Percentiles rank a stretch among this genome's conserved stretches.
These are phyloP conservation scores for Rhogogaster chlorosoma DNA, from an alignment of 2,888 invertebrate species.

Conservation along the genomic window DNA sequence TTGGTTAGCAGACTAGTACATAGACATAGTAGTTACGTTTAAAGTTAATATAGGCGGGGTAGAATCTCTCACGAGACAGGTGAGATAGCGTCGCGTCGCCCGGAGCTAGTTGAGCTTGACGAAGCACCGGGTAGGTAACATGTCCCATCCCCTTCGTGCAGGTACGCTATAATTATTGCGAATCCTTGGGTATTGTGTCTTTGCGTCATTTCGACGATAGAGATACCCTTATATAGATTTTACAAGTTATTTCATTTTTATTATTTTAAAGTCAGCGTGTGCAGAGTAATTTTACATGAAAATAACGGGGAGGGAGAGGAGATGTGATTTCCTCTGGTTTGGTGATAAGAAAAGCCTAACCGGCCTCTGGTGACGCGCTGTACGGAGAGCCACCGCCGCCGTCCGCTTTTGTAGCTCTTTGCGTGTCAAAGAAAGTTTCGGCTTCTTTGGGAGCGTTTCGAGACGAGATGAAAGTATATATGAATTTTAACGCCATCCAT, in stretches of 20 bases:
- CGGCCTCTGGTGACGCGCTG: slow-evolving; percentile 52
- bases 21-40: slow-evolving; percentile 45
- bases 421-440: slow-evolving; percentile 47
- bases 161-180: not conserved
- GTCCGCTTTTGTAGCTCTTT: slow-evolving; percentile 50
- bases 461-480: slow-evolving; percentile 52
- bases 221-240: not conserved
- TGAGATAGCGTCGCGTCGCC: slow-evolving; percentile 60
- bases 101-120: slow-evolving; percentile 41
- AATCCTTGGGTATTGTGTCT: not conserved
- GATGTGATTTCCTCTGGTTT: slow-evolving; percentile 7
- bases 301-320: slow-evolving; percentile 45
- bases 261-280: slow-evolving; percentile 10
- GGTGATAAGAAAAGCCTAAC: slow-evolving; percentile 39
- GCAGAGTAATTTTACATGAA: slow-evolving; percentile 36
- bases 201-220: slow-evolving; percentile 19
- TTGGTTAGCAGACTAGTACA: slow-evolving; percentile 64
- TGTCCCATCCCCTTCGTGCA: slow-evolving; percentile 38
- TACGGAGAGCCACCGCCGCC: slow-evolving; percentile 54
- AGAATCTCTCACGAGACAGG: slow-evolving; percentile 58
- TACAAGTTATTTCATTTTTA: not conserved
- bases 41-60: slow-evolving; percentile 47
- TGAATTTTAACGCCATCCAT: slow-evolving; percentile 48
- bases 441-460: slow-evolving; percentile 48
- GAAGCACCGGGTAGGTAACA: slow-evolving; percentile 45